phyloP scores from a whole-genome alignment of 2,797 vertebrate species.

The Diglossa cyanea region DNA sequence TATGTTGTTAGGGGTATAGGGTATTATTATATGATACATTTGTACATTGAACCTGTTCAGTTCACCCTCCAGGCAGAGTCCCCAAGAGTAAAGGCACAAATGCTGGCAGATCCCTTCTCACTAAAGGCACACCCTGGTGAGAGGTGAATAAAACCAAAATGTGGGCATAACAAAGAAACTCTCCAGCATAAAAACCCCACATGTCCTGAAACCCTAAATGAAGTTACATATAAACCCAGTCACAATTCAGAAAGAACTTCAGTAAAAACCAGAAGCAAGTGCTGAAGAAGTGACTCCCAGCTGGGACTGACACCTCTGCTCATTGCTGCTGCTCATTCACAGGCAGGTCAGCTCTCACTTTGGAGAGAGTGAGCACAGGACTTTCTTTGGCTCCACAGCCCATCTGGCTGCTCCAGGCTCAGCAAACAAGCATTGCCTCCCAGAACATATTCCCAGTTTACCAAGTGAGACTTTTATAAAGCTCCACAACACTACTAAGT shows the following conservation, averaged over 20 bases:
- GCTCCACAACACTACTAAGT: background rate
- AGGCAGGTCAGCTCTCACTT: background rate
- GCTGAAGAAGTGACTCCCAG: background rate
- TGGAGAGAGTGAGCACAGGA: accelerated
- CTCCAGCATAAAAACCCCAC: background rate
- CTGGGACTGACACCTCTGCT: background rate
- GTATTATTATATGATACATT: no score
- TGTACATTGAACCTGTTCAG: background rate
- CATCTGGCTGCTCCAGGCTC: background rate
- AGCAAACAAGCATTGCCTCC: background rate
- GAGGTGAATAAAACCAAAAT: background rate
- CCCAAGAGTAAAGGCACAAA: background rate
- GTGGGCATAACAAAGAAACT: accelerated
- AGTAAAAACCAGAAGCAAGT: background rate
- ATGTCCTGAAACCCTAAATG: background rate
- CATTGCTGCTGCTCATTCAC: background rate
- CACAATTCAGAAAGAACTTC: background rate
- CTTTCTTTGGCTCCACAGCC: background rate
- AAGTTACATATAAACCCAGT: background rate
- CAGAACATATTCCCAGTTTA: background rate
- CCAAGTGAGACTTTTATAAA: background rate
- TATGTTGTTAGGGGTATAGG: no score
- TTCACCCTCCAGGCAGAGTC: no score
- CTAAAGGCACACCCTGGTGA: accelerated
- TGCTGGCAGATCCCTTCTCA: background rate